Evolutionary conservation across 1,140 invertebrate species (phyloP), one percentile per base, ranked within the genome.

Genomic region (Ceratitis capitata): DNA sequence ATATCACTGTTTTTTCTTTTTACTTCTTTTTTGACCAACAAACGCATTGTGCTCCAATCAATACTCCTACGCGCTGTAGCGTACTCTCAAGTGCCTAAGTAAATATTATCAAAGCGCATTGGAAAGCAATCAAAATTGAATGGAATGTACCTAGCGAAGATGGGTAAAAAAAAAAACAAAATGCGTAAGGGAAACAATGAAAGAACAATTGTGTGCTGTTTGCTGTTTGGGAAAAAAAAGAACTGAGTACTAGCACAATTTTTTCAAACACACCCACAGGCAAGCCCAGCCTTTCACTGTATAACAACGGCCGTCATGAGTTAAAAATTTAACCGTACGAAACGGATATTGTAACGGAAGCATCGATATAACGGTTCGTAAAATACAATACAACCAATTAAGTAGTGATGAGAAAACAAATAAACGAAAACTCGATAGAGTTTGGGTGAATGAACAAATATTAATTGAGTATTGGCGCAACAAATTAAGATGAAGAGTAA

Each of bases 21-120:
- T 0, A 19, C 19, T 19, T 51, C 3, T 16, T 53, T 53, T 53
- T 53, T 19, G 19, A 0, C n/a, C n/a, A n/a, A n/a, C n/a, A n/a
- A n/a, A 53, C 1, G 16, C 49, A 53, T 19, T 53, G 49, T 53
- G 49, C 49, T 47, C 12, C n/a, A n/a, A n/a, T n/a, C n/a, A n/a
- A n/a, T n/a, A n/a, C n/a, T n/a, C n/a, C n/a, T n/a, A n/a, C 45
- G 45, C 45, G 12, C 5, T 5, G 23, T 56, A 56, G n/a, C 23
- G 9, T 14, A 56, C n/a, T 19, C 12, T 16, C 35, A 19, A 29
- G 26, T 32, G 32, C 61, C 61, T 39, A 39, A 69, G 61, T 29
- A 78, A 78, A 47, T 29, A 78, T 78, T 39, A 78, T 78, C 69
- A 45, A 78, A 78, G 69, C 42, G 42, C 19, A 45, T 78, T 78